These are phyloP conservation scores for Catharus fuscescens DNA, from an alignment of 2,113 vertebrate species.

Conservation along the genomic window DNA sequence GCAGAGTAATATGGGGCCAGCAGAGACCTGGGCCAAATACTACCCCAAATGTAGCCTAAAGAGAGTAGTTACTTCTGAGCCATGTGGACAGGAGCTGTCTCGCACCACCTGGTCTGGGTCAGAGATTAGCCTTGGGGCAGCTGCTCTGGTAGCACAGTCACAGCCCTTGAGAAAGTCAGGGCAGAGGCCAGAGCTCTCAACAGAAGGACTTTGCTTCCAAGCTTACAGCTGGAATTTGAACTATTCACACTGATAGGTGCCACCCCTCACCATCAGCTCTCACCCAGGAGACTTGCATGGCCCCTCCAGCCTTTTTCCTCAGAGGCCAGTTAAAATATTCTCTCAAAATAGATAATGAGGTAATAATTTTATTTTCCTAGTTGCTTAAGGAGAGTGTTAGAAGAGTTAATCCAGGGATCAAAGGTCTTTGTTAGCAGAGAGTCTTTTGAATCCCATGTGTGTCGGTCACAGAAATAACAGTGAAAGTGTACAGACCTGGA, in stretches of 20 bases:
- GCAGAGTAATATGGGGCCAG: neutral
- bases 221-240: neutral
- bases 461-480: neutral
- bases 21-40: neutral
- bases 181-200: neutral
- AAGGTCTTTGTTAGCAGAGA: conserved; percentile 51
- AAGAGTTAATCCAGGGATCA: conserved; percentile 41
- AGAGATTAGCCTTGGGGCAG: neutral
- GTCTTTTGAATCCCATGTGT: neutral
- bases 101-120: neutral
- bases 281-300: rapidly evolving
- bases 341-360: conserved; percentile 48
- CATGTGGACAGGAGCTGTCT: neutral
- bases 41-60: neutral
- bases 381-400: conserved; percentile 25
- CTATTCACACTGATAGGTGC: conserved; percentile 40
- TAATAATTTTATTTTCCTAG: conserved; percentile 47
- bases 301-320: conserved; percentile 5
- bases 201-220: neutral
- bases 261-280: neutral
- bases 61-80: neutral
- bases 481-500: conserved; percentile 23
- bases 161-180: neutral
- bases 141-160: neutral
- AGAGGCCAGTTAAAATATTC: conserved; percentile 22